Evolutionary conservation across 2,113 vertebrate species (phyloP), one percentile per base, ranked within the genome.

Genomic region (Hipposideros armiger): DNA sequence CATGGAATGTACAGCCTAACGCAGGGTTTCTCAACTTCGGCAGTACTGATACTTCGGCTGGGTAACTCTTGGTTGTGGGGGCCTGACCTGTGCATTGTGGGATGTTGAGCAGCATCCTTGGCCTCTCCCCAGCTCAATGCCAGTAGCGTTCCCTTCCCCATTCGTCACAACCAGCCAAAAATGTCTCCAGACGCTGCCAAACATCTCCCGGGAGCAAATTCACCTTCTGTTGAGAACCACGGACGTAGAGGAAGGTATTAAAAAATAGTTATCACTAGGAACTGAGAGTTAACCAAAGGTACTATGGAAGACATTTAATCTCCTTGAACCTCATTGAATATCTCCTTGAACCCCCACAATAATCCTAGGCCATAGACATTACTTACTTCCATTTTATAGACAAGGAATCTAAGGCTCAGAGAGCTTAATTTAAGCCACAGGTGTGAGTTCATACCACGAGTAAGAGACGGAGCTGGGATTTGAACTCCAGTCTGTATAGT

Each of bases 1-100:
- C 52, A 3, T 2, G 24, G 19, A 16, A 7, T 0, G 0, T 2
- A 5, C 17, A 28, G 3, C n/a, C 36, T 2, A 28, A 11, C 72
- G 22, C 54, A 16, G n/a, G 7, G 7, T 16, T 54, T 40, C 72
- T 47, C 58, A 42, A 0, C 17, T 47, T 77, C 0, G 0, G 64
- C 42, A 4, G 60, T 0, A 1, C 2, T 14, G 70, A 7, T 0
- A 3, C 6, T 9, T 24, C 7, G 15, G 2, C 30, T 1, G n/a
- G 60, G 11, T 1, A 5, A 4, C 3, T 20, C 40, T 66, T n/a
- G 4, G 19, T 2, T 1, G 5, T 0, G 30, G 9, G 28, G 52
- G 19, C 52, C 19, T 16, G 19, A 6, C 15, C 64, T 22, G 4
- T 2, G 15, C 14, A 7, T 1, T 36, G 2, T 0, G 40, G 40